These are phyloP conservation scores for Tenthredo scrophulariae DNA, from an alignment of 2,888 invertebrate species.

Conservation along the genomic window DNA sequence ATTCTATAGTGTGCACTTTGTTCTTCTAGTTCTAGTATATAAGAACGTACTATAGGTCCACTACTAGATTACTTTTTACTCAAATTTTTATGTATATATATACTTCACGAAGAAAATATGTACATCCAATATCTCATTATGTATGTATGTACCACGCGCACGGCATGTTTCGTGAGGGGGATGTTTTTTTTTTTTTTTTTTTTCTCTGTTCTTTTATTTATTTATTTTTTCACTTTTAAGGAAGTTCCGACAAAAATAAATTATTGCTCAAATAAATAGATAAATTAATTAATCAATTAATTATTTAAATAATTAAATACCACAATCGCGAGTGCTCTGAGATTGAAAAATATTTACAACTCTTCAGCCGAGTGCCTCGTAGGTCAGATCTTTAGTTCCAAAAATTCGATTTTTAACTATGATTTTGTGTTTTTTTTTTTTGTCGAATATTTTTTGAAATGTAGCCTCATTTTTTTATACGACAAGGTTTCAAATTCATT, in stretches of 20 bases:
- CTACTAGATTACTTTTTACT: constrained; percentile 43
- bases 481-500: neutral
- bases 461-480: neutral
- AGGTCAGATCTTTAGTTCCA: neutral
- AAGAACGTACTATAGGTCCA: constrained; percentile 28
- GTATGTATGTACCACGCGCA: constrained; percentile 11
- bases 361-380: constrained; percentile 47
- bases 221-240: neutral
- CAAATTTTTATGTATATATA: constrained; percentile 11
- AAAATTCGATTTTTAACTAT: neutral
- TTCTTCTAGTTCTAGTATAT: constrained; percentile 24
- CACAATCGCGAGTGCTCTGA: constrained; percentile 35
- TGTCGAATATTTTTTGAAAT: neutral
- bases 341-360: constrained; percentile 51
- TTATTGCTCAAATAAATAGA: constrained; percentile 16
- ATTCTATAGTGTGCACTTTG: constrained; percentile 50
- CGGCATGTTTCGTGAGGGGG: neutral
- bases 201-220: neutral
- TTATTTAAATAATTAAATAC: neutral
- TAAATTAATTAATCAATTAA: neutral
- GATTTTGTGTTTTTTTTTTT: neutral
- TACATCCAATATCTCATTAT: constrained; percentile 24
- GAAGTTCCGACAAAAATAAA: neutral
- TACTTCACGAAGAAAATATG: constrained; percentile 47
- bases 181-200: neutral